Evolutionary conservation across 2,797 vertebrate genomes (phyloP).

Genomic region (Monodelphis domestica): DNA sequence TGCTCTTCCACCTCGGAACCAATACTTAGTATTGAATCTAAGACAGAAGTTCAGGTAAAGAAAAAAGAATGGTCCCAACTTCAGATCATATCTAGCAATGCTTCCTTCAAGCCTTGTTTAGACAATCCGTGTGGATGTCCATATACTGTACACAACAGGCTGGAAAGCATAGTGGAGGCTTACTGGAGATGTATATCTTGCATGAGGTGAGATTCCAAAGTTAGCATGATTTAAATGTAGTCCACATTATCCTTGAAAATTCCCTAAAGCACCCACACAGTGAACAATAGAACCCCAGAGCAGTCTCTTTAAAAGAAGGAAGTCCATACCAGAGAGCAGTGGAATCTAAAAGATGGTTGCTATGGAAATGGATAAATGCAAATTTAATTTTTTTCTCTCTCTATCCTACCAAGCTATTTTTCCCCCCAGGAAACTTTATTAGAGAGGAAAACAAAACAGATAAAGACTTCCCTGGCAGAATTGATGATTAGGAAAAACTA

Average conservation of each 20-base stretch:
- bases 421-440: not conserved
- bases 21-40: too few relatives aligned
- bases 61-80: not conserved
- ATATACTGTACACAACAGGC: not conserved
- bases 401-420: not conserved
- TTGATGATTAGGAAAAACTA: not conserved
- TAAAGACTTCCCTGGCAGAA: not conserved
- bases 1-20: too few relatives aligned
- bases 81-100: not conserved
- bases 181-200: not conserved
- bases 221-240: not conserved
- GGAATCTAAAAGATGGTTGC: not conserved
- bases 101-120: not conserved
- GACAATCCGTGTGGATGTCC: not conserved
- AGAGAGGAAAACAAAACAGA: not conserved
- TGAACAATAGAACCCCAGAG: not conserved
- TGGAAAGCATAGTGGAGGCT: not conserved
- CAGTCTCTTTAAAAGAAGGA: not conserved
- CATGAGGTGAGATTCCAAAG: not conserved
- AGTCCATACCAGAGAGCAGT: not conserved
- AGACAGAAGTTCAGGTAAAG: too few relatives aligned
- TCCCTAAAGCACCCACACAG: not conserved
- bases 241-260: not conserved
- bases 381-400: not conserved
- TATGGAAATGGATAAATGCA: not conserved